Evolutionary conservation across 2,888 invertebrate genomes (phyloP).

Genomic region (Drosophila anceps): DNA sequence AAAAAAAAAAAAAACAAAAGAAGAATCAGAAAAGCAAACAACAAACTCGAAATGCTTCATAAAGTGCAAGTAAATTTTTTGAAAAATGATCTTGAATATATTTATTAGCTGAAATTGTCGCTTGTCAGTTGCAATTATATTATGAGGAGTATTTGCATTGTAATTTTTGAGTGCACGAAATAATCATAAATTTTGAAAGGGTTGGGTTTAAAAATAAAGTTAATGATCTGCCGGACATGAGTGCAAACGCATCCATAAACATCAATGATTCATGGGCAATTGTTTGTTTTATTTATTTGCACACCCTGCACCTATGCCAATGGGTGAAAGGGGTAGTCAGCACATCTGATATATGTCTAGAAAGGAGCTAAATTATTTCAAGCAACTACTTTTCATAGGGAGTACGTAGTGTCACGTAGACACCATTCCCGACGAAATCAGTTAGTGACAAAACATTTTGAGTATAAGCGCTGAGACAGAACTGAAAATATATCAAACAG

Average conservation of each 20-base stretch:
- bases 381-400: neutral
- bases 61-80: slow-evolving; percentile 29
- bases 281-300: slow-evolving; percentile 29
- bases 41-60: slow-evolving; percentile 4
- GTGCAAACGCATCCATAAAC: slow-evolving; percentile 49
- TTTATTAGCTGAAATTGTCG: slow-evolving; percentile 27
- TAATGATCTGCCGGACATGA: slow-evolving; percentile 65
- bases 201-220: slow-evolving; percentile 42
- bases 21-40: slow-evolving; percentile 2
- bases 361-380: too few relatives aligned
- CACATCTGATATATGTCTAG: neutral
- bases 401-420: neutral
- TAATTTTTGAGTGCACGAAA: slow-evolving; percentile 34
- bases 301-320: neutral
- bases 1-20: slow-evolving; percentile 25
- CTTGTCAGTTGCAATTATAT: slow-evolving; percentile 15
- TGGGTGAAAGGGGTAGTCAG: neutral
- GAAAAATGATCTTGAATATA: slow-evolving; percentile 47
- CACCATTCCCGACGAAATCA: too few relatives aligned
- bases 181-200: slow-evolving; percentile 42
- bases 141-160: slow-evolving; percentile 27
- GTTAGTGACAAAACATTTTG: neutral
- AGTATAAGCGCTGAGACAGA: neutral
- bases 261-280: slow-evolving; percentile 66
- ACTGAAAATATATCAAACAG: neutral